Conservation (phyloP, 2,797 vertebrate species). For the Enteromius argenteus region DNA sequence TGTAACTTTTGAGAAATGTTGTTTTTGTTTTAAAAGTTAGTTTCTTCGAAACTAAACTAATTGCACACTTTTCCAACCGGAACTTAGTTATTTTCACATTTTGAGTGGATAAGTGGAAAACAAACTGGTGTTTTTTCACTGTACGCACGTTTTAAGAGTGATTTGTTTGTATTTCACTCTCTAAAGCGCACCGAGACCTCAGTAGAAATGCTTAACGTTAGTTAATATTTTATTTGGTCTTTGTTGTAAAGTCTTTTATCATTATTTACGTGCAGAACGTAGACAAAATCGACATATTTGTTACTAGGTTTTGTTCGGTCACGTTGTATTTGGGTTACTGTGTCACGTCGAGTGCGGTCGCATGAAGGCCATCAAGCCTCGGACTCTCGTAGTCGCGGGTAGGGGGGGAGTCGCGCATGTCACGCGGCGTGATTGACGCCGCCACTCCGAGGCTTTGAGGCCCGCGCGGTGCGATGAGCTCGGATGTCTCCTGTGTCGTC, state of each 20-base stretch:
- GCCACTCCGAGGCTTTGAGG: conserved; percentile 67
- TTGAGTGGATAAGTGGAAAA: neutral
- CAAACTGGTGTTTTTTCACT: neutral
- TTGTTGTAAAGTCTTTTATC: neutral
- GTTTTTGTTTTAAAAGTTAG: neutral
- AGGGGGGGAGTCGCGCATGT: neutral
- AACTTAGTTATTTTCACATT: neutral
- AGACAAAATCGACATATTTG: neutral
- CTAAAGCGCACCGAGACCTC: neutral
- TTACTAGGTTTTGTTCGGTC: too few relatives aligned
- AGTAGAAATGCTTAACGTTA: neutral
- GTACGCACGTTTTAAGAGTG: neutral
- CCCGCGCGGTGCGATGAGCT: conserved; percentile 50
- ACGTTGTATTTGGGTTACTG: neutral
- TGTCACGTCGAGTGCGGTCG: neutral
- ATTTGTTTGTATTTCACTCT: neutral
- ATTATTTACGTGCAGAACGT: neutral
- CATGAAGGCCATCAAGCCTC: conserved; percentile 66
- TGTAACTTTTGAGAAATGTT: neutral
- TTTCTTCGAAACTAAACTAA: neutral
- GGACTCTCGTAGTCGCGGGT: conserved; percentile 5
- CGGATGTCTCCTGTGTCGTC: conserved; percentile 16
- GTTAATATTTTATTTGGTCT: neutral
- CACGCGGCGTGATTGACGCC: neutral
- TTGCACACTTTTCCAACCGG: neutral